Evolutionary conservation across 2,797 vertebrate genomes (phyloP).

Genomic region (Hippopotamyrus pictus): DNA sequence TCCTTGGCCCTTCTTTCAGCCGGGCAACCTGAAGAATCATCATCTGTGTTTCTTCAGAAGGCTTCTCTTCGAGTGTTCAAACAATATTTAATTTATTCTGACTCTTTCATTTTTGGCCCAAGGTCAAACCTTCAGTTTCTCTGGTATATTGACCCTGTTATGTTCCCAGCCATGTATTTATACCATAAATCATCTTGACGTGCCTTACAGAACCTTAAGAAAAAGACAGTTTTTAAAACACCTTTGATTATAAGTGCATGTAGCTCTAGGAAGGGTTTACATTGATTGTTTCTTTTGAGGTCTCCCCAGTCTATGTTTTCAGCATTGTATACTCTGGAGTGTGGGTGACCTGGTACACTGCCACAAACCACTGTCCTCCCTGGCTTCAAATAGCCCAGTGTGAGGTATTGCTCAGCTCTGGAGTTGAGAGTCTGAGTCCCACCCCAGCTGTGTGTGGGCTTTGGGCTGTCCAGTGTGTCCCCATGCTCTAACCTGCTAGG

Average conservation of each 20-base stretch:
- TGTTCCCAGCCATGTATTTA: slow-evolving; percentile 14
- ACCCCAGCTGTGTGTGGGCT: not conserved
- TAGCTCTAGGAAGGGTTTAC: slow-evolving; percentile 52
- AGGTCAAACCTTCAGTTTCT: slow-evolving; percentile 38
- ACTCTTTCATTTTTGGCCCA: slow-evolving; percentile 34
- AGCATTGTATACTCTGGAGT: not conserved
- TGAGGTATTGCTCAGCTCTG: not conserved
- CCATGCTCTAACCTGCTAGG: not conserved
- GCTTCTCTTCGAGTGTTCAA: not conserved
- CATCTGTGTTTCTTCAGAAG: not conserved
- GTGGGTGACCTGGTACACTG: not conserved
- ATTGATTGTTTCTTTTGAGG: slow-evolving; percentile 57
- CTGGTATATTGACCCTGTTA: slow-evolving; percentile 34
- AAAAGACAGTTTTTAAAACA: slow-evolving; percentile 42
- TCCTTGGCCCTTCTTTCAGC: not conserved
- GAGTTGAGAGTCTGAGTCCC: not conserved
- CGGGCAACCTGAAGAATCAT: not conserved
- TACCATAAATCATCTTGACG: slow-evolving; percentile 7
- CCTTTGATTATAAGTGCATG: slow-evolving; percentile 58
- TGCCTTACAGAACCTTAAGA: not conserved
- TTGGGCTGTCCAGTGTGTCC: not conserved
- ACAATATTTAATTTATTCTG: not conserved
- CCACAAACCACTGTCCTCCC: not conserved
- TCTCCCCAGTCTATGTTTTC: not conserved
- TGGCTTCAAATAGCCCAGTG: not conserved